Evolutionary conservation across 2,797 vertebrate species (phyloP).

Genomic region (Emys orbicularis): DNA sequence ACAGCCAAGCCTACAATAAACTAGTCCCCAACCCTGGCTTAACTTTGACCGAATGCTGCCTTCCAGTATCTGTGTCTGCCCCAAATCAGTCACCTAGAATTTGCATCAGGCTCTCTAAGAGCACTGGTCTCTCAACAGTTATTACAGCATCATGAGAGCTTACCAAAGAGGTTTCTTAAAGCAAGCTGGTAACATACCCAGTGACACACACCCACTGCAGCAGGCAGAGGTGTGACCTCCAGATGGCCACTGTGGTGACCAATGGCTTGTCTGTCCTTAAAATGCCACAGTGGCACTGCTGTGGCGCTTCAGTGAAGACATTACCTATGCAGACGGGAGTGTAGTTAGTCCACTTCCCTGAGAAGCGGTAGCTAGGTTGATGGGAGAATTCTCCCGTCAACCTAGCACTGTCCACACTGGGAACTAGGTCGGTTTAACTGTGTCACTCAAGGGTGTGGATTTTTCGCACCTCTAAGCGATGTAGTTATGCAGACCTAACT

Average conservation of each 20-base stretch:
- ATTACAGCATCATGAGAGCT: too few relatives aligned
- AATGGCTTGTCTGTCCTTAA: background rate
- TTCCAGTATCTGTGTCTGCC: rapidly evolving
- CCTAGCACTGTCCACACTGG: background rate
- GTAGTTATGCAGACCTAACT: background rate
- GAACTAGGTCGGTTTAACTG: background rate
- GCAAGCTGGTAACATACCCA: rapidly evolving
- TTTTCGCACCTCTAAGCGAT: background rate
- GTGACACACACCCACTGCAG: background rate
- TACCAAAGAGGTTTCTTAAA: background rate
- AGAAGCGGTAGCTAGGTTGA: too few relatives aligned
- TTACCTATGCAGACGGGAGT: background rate
- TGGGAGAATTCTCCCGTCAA: background rate
- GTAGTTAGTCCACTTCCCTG: background rate
- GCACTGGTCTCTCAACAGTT: background rate
- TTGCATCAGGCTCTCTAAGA: rapidly evolving
- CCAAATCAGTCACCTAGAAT: rapidly evolving
- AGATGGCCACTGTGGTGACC: rapidly evolving
- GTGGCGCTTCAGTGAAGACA: background rate
- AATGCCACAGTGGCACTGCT: background rate
- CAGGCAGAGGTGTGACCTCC: rapidly evolving
- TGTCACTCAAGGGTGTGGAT: background rate
- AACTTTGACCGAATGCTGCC: background rate
- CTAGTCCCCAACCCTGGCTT: background rate
- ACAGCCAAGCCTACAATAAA: rapidly evolving